Evolutionary conservation across 1,140 invertebrate genomes (phyloP), one percentile per base, ranked within the genome.

Genomic region (Colletes latitarsis): DNA sequence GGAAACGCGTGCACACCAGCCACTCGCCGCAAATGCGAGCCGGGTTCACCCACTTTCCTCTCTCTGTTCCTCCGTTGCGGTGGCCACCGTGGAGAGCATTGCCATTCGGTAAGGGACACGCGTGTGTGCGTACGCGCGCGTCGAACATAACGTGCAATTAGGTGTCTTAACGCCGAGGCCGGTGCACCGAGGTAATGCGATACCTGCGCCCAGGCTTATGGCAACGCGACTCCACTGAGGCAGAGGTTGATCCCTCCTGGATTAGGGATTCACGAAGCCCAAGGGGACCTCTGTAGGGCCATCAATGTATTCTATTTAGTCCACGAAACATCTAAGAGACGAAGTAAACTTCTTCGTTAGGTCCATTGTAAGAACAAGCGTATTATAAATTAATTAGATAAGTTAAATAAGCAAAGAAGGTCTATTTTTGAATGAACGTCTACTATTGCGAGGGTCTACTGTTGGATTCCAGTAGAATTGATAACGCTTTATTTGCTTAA

Each of bases 1-100:
- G 81, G 79, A 69, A 82, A 58, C 41, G 64, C 58, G 55, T 71
- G 69, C 64, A 79, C 73, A 73, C 76, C 72, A 85, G 83, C 88
- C 69, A 76, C 52, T 88, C 62, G 84, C 77, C 82, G 69, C 81
- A 90, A 88, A 90, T 83, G 84, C 85, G 73, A 88, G 83, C 81
- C 79, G 80, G 77, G 88, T 89, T 90, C 87, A 89, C 86, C 81
- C 87, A 89, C 85, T 90, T 90, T 89, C 85, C 82, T 71, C 75
- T 81, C 83, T 79, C 77, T 86, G 81, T 30, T 30, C 30, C 30
- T 0, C 30, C 30, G 30, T 30, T 30, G 84, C 84, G 84, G 83
- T 83, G 82, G 82, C 64, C 63, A 73, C 43, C 71, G 55, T 30
- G 15, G 76, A 69, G 62, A 80, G 58, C 55, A 80, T 82, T 86